Evolutionary conservation across 2,113 vertebrate genomes (phyloP), one percentile per base, ranked within the genome.

Genomic region (Psephotus haematonotus): DNA sequence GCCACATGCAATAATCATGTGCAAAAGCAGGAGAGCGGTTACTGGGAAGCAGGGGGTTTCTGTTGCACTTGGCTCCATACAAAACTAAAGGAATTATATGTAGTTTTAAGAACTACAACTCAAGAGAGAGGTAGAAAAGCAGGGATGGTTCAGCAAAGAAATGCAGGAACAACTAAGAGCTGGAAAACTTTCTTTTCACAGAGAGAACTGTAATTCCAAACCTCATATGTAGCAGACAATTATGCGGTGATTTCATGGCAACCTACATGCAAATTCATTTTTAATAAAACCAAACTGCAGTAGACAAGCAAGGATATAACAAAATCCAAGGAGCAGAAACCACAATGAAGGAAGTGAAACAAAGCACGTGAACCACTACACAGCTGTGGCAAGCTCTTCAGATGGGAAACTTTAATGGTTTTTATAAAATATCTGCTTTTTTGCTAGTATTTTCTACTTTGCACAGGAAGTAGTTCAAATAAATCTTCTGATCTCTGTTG

Each of bases 1-100:
- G 83, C 41, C 63, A 14, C 20, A 5, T 1, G 33, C 75, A 41
- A 14, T 0, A 10, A 1, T 59, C 35, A 11, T 0, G 6, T 4
- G 18, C 43, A 27, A 2, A 29, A 59, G 9, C 1, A 28, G 62
- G 43, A 19, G 50, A 13, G 25, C 10, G 9, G 27, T 6, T 50
- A 11, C 5, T 31, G 76, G n/a, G 94, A 31, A 8, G 7, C 0
- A 6, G 11, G n/a, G 14, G 57, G 33, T 4, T 24, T 33, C 63
- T 31, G 52, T 4, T 44, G 55, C 17, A 2, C 33, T 18, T 20
- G 41, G 44, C 67, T 59, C 77, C 11, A 20, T 7, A 11, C 7
- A 44, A 37, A 4, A 29, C 16, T 2, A 3, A 27, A 1, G 55
- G 68, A 71, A 62, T 3, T 8, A 6, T 33, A 10, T 12, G 2